These are phyloP conservation scores for Sebastes iracundus DNA, from an alignment of 2,797 vertebrate species.

Conservation along the genomic window DNA sequence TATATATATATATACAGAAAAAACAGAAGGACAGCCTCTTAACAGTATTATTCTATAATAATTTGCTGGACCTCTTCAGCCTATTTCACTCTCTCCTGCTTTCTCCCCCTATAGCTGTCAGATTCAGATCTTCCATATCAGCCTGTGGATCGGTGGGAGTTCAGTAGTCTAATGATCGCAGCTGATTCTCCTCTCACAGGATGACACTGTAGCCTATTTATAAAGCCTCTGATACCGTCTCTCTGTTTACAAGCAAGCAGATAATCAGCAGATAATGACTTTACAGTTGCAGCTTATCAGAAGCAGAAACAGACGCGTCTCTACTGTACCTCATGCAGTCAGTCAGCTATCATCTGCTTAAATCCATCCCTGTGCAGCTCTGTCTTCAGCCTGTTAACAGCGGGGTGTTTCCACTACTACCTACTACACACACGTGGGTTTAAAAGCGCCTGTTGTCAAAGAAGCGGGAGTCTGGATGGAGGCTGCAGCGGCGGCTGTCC, in stretches of 20 bases:
- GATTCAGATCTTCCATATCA: not conserved
- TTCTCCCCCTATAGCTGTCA: not conserved
- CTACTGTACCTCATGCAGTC: slow-evolving; percentile 78
- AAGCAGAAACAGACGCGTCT: not conserved
- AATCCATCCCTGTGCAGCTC: slow-evolving; percentile 71
- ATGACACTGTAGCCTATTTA: not conserved
- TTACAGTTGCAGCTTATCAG: slow-evolving; percentile 14
- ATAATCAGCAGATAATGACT: slow-evolving; percentile 26
- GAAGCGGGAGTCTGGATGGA: not conserved
- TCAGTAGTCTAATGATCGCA: not conserved
- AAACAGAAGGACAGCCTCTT: not conserved
- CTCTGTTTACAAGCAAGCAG: slow-evolving; percentile 10
- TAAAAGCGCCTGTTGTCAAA: not conserved
- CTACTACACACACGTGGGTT: slow-evolving; percentile 37
- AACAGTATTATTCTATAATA: not conserved
- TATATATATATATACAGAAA: not conserved
- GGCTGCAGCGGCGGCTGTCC: slow-evolving; percentile 2
- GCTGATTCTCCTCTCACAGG: not conserved
- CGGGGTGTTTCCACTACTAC: slow-evolving; percentile 53
- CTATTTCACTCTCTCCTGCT: not conserved
- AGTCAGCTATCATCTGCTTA: slow-evolving; percentile 71
- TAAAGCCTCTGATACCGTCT: not conserved
- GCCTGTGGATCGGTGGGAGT: not conserved
- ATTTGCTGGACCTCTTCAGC: not conserved
- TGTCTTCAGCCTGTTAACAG: slow-evolving; percentile 46